Percentiles rank a stretch among this genome's conserved stretches.
Evolutionary conservation across 2,888 invertebrate genomes (phyloP).

Genomic region (Meta bourneti): DNA sequence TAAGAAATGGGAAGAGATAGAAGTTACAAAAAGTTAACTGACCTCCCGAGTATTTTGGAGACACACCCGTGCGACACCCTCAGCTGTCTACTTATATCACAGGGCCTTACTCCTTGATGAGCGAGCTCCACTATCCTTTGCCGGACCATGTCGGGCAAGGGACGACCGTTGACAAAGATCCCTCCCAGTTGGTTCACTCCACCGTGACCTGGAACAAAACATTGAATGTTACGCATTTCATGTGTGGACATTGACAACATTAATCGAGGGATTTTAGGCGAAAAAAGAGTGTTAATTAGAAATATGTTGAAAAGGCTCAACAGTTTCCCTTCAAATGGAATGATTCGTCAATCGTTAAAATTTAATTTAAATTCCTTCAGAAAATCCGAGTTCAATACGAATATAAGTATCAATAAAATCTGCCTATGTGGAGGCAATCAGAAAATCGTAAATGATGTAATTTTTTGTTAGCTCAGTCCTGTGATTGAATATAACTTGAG

Average conservation of each 20-base stretch:
- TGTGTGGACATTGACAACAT: neutral
- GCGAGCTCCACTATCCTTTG: slow-evolving; percentile 84
- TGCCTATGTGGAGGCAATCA: too few relatives aligned
- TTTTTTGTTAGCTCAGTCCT: too few relatives aligned
- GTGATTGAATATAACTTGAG: too few relatives aligned
- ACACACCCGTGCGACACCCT: slow-evolving; percentile 84
- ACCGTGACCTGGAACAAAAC: slow-evolving; percentile 82
- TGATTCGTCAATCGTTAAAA: too few relatives aligned
- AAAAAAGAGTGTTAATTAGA: neutral
- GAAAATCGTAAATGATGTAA: too few relatives aligned
- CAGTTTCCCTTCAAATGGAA: too few relatives aligned
- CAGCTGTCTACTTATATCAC: slow-evolving; percentile 84
- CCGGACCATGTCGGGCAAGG: slow-evolving; percentile 83
- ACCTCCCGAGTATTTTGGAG: slow-evolving; percentile 84
- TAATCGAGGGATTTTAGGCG: neutral
- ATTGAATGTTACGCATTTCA: neutral
- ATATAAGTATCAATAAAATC: too few relatives aligned
- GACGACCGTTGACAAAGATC: slow-evolving; percentile 84
- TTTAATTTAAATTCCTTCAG: too few relatives aligned
- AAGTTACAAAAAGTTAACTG: slow-evolving; percentile 71
- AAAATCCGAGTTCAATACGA: too few relatives aligned
- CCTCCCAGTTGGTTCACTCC: slow-evolving; percentile 85
- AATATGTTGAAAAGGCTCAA: neutral
- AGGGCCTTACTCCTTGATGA: slow-evolving; percentile 84
- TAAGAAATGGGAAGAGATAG: neutral